phyloP scores from a whole-genome alignment of 2,888 invertebrate species.

The Clepsis dumicolana region DNA sequence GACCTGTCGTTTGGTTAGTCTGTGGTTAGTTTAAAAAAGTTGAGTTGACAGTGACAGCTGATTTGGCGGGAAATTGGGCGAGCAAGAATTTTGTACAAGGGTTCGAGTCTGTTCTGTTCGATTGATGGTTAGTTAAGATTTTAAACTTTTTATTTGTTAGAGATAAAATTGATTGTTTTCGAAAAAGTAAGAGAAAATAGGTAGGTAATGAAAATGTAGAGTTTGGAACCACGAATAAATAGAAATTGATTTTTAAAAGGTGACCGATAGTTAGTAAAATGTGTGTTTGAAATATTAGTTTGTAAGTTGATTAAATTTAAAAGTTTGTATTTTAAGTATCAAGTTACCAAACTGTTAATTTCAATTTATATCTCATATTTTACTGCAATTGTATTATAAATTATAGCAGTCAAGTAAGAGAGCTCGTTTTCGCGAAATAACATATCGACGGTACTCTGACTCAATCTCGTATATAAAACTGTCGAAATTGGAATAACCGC shows the following conservation, averaged over 20 bases:
- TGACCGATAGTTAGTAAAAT: background rate
- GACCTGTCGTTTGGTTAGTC: slow-evolving; percentile 65
- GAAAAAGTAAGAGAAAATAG: background rate
- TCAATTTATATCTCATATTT: too few relatives aligned
- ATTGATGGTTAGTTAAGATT: background rate
- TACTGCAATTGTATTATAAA: too few relatives aligned
- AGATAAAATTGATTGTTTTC: background rate
- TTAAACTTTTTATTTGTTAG: background rate
- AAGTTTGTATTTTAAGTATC: background rate
- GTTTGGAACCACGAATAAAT: background rate
- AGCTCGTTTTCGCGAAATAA: too few relatives aligned
- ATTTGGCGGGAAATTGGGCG: slow-evolving; percentile 31
- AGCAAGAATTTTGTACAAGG: background rate
- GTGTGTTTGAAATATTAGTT: background rate
- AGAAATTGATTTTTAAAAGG: background rate
- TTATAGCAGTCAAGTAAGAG: too few relatives aligned
- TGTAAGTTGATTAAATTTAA: background rate
- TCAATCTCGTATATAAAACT: too few relatives aligned
- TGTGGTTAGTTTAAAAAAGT: slow-evolving; percentile 45
- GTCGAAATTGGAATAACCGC: too few relatives aligned
- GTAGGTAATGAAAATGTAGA: background rate
- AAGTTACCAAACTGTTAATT: background rate
- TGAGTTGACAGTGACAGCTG: slow-evolving; percentile 29
- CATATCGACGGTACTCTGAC: too few relatives aligned
- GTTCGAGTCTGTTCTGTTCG: background rate